Base-by-base conservation (phyloP, 2,797 vertebrate species). In the Champsocephalus esox region DNA sequence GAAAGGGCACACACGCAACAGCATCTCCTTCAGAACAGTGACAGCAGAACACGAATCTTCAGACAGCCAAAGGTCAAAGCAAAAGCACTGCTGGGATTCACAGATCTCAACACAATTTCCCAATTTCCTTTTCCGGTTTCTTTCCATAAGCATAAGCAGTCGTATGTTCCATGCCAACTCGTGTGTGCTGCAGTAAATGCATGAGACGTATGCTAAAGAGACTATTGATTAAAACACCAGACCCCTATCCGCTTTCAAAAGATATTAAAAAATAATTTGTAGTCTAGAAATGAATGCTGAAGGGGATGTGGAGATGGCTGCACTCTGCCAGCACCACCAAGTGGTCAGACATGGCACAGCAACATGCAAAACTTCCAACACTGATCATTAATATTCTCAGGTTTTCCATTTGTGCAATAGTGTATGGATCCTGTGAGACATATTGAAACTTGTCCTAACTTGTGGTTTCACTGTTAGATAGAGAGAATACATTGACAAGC, bases 301-400 rank as follows among this genome's bases (percentile, higher is more conserved):
- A 12, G 43, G 52, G 54, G 59, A 52, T 2, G 44, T 5, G 60
- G 7, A 44, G 64, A 24, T 8, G 84, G 75, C 5, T 63, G 77
- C 87, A 89, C 87, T 88, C 87, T 92, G 82, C 68, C 88, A 95
- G 93, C 94, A 84, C 93, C 94, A 93, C 93, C 94, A 89, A 89
- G 94, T 57, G 94, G 94, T 17, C 79, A 81, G 11, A 51, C 17
- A 38, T 0, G 12, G 71, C 61, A 79, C 19, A 73, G 73, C 59
- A 52, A 12, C 70, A 73, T 3, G 12, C 49, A 75, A 92, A 93
- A 91, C 89, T 92, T 92, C 83, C 72, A 1, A 84, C 91, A 90
- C 88, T 91, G 89, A 58, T 45, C 66, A 63, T 77, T 78, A 79
- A 51, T 56, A 2, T 57, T 64, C 8, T 10, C 19, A n/a, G 62